phyloP scores from a whole-genome alignment of 2,797 vertebrate species.

The Tenualosa thibaudeaui region DNA sequence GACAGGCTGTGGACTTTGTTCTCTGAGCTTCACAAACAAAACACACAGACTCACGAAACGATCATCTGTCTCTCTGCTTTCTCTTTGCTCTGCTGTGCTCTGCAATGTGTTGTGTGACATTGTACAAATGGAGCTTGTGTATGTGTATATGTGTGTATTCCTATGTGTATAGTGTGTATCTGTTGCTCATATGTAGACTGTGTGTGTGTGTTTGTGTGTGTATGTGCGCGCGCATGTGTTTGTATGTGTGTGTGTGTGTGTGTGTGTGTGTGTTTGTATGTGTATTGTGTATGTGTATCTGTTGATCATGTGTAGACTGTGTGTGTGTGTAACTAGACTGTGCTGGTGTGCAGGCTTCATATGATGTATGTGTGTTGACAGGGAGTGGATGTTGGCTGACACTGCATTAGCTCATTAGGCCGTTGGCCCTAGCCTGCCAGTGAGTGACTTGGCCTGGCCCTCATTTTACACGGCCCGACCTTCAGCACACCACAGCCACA shows the following conservation, averaged over 20 bases:
- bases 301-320: background rate
- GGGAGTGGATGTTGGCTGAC: slow-evolving; percentile 20
- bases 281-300: background rate
- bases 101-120: background rate
- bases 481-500: background rate
- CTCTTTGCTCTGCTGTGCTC: too few relatives aligned
- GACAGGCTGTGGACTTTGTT: background rate
- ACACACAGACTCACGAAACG: background rate
- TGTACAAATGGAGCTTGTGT: background rate
- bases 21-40: background rate
- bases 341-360: slow-evolving; percentile 21
- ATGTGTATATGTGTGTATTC: background rate
- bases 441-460: background rate
- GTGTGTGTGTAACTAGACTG: background rate
- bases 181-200: background rate
- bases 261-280: background rate
- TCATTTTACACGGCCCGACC: background rate
- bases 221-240: background rate
- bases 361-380: slow-evolving; percentile 26
- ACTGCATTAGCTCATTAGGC: slow-evolving; percentile 32
- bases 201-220: background rate
- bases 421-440: background rate
- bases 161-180: background rate
- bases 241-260: background rate
- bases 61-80: background rate